phyloP scores from a whole-genome alignment of 2,113 vertebrate species.

The Lutjanus erythropterus region DNA sequence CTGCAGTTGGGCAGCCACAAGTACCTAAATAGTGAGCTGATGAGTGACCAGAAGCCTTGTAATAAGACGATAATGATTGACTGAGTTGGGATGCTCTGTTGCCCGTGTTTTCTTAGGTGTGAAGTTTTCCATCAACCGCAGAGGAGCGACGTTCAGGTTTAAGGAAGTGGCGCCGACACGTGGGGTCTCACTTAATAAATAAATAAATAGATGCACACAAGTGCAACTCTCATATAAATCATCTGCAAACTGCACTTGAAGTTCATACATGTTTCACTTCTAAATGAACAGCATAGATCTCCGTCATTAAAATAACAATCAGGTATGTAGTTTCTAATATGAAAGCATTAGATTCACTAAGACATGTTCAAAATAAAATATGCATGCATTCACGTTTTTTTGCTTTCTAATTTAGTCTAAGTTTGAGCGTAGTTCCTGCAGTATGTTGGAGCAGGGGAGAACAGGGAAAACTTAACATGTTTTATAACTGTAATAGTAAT shows the following conservation, averaged over 20 bases:
- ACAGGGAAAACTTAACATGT: no score
- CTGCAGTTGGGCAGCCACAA: slow-evolving; percentile 19
- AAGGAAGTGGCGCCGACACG: not conserved
- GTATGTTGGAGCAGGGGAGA: no score
- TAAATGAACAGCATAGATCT: no score
- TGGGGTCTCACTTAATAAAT: not conserved
- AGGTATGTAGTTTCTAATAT: not conserved
- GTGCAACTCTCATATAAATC: not conserved
- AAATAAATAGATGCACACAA: no score
- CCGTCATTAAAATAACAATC: no score
- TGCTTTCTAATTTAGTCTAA: not conserved
- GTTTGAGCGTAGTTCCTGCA: no score
- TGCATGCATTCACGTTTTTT: not conserved
- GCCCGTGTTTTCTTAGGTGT: not conserved
- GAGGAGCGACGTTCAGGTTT: not conserved
- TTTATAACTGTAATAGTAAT: no score
- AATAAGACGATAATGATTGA: not conserved
- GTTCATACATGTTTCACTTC: no score
- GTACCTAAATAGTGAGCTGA: not conserved
- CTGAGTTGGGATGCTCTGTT: not conserved
- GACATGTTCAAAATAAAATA: not conserved
- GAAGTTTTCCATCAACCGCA: not conserved
- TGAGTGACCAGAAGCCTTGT: not conserved
- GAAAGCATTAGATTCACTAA: not conserved
- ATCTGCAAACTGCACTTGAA: not conserved